A percentile compares a stretch with the other conserved stretches of the same genome.
phyloP scores from a whole-genome alignment of 2,113 vertebrate genomes.

The Rhinogobius similis region DNA sequence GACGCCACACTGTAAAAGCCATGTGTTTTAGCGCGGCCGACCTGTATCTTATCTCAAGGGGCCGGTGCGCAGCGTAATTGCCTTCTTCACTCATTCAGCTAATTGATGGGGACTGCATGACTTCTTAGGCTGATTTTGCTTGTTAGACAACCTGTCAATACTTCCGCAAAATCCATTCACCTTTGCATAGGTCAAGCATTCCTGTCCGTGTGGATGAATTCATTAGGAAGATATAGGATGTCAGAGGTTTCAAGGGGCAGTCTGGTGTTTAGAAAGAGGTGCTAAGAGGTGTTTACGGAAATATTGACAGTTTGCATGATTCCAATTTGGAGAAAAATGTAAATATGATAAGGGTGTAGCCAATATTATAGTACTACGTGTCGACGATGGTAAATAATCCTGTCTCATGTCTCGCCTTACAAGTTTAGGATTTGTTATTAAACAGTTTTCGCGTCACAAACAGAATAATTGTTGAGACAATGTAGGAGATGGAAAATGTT shows the following conservation, averaged over 20 bases:
- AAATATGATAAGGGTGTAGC: too few species aligned
- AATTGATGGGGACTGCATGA: conserved; percentile 47
- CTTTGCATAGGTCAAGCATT: conserved; percentile 62
- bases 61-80: conserved; percentile 18
- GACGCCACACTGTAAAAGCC: background rate
- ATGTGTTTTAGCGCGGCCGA: background rate
- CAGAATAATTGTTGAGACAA: too few species aligned
- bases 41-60: conserved; percentile 16
- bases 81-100: conserved; percentile 49
- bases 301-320: background rate
- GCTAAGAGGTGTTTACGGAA: background rate
- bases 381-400: too few species aligned
- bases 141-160: conserved; percentile 69
- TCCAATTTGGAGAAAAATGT: background rate
- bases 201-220: conserved; percentile 61
- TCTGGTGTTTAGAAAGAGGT: background rate
- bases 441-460: too few species aligned
- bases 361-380: too few species aligned
- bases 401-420: too few species aligned
- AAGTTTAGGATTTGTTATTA: too few species aligned
- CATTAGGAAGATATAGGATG: conserved; percentile 45
- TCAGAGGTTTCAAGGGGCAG: conserved; percentile 13
- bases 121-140: conserved; percentile 55
- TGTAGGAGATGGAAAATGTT: too few species aligned
- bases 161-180: conserved; percentile 66